Percentiles rank a stretch among this genome's conserved stretches.
These are phyloP conservation scores for Orthosia gothica DNA, from an alignment of 2,888 invertebrate genomes.

Conservation along the genomic window DNA sequence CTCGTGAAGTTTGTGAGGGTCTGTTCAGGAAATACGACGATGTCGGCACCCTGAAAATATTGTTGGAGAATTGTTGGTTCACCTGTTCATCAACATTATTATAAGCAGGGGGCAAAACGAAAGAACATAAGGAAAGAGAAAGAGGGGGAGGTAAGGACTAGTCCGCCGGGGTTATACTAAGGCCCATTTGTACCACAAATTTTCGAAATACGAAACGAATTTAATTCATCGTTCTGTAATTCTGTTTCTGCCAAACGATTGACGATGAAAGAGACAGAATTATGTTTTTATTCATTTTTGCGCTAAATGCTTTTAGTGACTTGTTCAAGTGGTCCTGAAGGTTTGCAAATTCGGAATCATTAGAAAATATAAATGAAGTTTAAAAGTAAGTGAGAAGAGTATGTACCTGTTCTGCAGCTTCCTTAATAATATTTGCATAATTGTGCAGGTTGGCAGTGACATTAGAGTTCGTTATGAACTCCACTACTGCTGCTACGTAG, in stretches of 20 bases:
- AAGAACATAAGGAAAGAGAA: too few relatives aligned
- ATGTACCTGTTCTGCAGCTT: constrained; percentile 85
- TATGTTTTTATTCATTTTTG: too few relatives aligned
- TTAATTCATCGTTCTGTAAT: too few relatives aligned
- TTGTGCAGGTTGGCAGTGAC: constrained; percentile 78
- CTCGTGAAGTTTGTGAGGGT: constrained; percentile 80
- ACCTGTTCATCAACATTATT: not conserved
- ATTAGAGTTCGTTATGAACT: constrained; percentile 87
- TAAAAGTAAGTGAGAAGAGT: not conserved
- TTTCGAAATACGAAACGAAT: too few relatives aligned
- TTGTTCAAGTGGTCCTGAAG: too few relatives aligned
- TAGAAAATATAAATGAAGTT: not conserved
- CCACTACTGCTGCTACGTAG: constrained; percentile 93
- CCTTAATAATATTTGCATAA: constrained; percentile 81
- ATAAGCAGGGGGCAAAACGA: not conserved
- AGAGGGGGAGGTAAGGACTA: too few relatives aligned
- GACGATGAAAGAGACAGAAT: too few relatives aligned
- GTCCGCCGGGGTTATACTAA: too few relatives aligned
- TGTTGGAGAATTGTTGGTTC: not conserved
- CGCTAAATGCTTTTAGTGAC: too few relatives aligned
- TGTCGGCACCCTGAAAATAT: constrained; percentile 92
- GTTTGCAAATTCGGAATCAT: too few relatives aligned
- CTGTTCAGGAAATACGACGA: constrained; percentile 95
- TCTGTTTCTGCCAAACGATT: too few relatives aligned
- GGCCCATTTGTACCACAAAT: too few relatives aligned